Evolutionary conservation across 2,888 invertebrate genomes (phyloP).

Genomic region (Prenolepis imparis): DNA sequence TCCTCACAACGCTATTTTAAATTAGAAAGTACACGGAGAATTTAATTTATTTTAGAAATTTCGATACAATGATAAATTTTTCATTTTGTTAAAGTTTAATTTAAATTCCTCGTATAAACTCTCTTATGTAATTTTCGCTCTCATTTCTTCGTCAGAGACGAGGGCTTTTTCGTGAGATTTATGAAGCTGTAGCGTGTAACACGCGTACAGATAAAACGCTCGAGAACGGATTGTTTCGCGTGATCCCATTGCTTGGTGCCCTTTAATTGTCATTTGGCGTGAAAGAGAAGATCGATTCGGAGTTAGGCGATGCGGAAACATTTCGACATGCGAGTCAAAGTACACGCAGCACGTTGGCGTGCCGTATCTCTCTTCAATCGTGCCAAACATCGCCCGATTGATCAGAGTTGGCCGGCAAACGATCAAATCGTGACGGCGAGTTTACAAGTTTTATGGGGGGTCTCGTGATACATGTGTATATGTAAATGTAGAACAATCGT

Average conservation of each 20-base stretch:
- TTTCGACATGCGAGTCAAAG: conserved; percentile 45
- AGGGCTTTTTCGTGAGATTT: not conserved
- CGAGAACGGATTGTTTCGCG: conserved; percentile 24
- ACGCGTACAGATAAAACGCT: conserved; percentile 6
- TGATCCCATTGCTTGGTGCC: conserved; percentile 23
- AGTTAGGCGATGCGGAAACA: conserved; percentile 46
- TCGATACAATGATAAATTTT: not conserved
- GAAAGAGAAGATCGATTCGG: conserved; percentile 21
- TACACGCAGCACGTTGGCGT: conserved; percentile 51
- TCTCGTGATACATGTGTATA: conserved; percentile 47
- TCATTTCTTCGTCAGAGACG: not conserved
- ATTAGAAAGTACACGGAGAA: not conserved
- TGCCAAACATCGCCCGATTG: conserved; percentile 60
- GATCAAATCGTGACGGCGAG: conserved; percentile 66
- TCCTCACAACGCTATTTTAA: not conserved
- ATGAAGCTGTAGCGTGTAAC: not conserved
- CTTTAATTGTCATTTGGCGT: conserved; percentile 52
- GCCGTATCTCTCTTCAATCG: conserved; percentile 64
- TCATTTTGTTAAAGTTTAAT: not conserved
- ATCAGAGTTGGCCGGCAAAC: conserved; percentile 48
- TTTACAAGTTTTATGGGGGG: conserved; percentile 59
- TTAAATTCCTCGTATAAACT: not conserved
- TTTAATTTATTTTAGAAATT: not conserved
- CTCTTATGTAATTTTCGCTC: not conserved
- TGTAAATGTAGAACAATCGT: conserved; percentile 28